Conservation (phyloP, 2,888 invertebrate species). For the Eugnorisma glareosa region DNA sequence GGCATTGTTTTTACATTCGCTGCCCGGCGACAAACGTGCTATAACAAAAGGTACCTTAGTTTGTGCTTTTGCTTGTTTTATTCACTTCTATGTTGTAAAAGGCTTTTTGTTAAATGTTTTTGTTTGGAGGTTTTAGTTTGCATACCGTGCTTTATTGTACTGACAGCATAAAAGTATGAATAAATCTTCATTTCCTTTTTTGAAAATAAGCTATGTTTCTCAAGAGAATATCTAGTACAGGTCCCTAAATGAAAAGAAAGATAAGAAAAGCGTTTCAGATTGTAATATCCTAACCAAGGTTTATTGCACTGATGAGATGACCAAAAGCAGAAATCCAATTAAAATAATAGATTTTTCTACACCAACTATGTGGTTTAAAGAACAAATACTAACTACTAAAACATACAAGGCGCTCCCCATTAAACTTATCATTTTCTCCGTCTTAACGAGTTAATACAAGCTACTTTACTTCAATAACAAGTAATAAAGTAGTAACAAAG, state of each 20-base stretch:
- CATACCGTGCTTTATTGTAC: neutral
- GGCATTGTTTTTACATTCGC: constrained; percentile 65
- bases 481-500: constrained; percentile 26
- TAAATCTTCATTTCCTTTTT: neutral
- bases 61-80: constrained; percentile 35
- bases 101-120: constrained; percentile 17
- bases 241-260: neutral
- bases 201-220: neutral
- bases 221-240: neutral
- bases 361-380: neutral
- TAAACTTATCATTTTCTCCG: neutral
- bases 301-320: neutral
- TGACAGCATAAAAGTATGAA: neutral
- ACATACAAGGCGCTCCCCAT: neutral
- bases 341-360: neutral
- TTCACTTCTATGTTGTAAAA: constrained; percentile 20
- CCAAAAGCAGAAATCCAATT: neutral
- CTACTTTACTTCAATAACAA: constrained; percentile 16
- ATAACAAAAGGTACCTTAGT: constrained; percentile 61
- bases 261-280: neutral
- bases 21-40: constrained; percentile 63
- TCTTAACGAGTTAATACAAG: neutral
- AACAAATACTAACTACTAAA: neutral
- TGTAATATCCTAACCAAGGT: neutral
- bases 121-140: constrained; percentile 2